phyloP scores from a whole-genome alignment of 2,888 invertebrate species.

The Entomobrya proxima region DNA sequence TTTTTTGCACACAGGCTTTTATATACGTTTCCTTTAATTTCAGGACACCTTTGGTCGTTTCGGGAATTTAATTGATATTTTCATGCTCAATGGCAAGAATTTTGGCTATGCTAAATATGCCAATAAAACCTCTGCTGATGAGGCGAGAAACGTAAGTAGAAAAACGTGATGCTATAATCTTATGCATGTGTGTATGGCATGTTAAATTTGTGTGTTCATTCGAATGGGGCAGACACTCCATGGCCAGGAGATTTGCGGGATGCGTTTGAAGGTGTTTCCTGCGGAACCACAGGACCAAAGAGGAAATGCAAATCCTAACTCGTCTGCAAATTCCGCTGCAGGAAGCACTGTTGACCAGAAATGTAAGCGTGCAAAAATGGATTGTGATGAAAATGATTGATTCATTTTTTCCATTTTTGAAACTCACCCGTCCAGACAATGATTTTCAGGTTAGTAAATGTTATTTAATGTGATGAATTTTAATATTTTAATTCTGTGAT shows the following conservation, averaged over 20 bases:
- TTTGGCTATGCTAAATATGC: conserved; percentile 95
- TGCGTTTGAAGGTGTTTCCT: conserved; percentile 90
- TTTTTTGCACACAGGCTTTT: neutral
- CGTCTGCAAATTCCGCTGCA: conserved; percentile 58
- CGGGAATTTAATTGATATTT: conserved; percentile 92
- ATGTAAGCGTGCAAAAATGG: conserved; percentile 76
- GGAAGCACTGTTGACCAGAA: conserved; percentile 72
- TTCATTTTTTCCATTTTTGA: conserved; percentile 65
- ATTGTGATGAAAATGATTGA: conserved; percentile 69
- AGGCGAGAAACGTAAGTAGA: conserved; percentile 83
- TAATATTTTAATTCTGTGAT: conserved; percentile 70
- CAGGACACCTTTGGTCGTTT: conserved; percentile 92
- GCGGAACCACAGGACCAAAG: conserved; percentile 82
- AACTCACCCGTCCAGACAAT: conserved; percentile 66
- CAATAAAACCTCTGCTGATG: conserved; percentile 84
- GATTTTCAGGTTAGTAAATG: conserved; percentile 63
- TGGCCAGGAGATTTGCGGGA: conserved; percentile 91
- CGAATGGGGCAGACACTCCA: conserved; percentile 81
- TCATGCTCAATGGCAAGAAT: conserved; percentile 91
- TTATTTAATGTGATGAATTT: conserved; percentile 42
- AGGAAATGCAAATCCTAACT: conserved; percentile 66
- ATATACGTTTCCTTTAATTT: neutral
- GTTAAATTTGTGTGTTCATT: too few species aligned
- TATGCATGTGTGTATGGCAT: too few species aligned
- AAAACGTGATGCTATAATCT: neutral